Percentiles rank a stretch among this genome's conserved stretches.
Conservation (phyloP, 2,888 invertebrate species). For the Rugalucina vietnamica region DNA sequence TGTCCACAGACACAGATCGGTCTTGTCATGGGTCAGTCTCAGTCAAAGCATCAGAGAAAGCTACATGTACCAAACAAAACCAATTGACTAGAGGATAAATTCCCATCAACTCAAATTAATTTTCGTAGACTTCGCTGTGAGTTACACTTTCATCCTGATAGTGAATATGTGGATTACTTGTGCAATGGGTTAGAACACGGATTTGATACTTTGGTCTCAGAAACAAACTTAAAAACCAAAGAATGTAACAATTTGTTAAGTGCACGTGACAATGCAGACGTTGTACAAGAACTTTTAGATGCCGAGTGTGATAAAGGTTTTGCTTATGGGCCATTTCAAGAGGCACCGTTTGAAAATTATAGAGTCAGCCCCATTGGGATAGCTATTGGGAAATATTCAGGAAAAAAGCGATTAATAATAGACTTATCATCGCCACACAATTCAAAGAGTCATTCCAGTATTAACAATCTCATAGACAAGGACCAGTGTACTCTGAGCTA, state of each 20-base stretch:
- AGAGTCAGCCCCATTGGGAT: conserved; percentile 54
- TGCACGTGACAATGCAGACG: conserved; percentile 22
- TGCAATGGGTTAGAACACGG: neutral
- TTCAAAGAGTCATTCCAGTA: conserved; percentile 27
- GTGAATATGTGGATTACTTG: neutral
- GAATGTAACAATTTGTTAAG: conserved; percentile 38
- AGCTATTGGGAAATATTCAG: conserved; percentile 51
- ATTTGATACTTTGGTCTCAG: neutral
- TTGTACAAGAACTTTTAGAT: conserved; percentile 35
- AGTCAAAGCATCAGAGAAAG: too few species aligned
- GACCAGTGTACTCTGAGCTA: conserved; percentile 30
- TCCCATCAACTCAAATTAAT: neutral
- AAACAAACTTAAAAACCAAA: neutral
- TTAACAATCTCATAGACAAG: conserved; percentile 58
- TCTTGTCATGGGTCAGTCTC: neutral
- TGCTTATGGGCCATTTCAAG: conserved; percentile 41
- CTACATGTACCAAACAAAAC: neutral
- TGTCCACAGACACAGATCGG: neutral
- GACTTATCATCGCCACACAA: conserved; percentile 60
- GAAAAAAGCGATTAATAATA: conserved; percentile 49
- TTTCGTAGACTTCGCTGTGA: neutral
- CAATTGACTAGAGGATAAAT: neutral
- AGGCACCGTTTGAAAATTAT: conserved; percentile 33
- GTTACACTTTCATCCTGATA: neutral
- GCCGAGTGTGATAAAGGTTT: conserved; percentile 49